A percentile compares a stretch with the other conserved stretches of the same genome.
Conservation (phyloP, 2,113 vertebrate species). For the Pseudonaja textilis region DNA sequence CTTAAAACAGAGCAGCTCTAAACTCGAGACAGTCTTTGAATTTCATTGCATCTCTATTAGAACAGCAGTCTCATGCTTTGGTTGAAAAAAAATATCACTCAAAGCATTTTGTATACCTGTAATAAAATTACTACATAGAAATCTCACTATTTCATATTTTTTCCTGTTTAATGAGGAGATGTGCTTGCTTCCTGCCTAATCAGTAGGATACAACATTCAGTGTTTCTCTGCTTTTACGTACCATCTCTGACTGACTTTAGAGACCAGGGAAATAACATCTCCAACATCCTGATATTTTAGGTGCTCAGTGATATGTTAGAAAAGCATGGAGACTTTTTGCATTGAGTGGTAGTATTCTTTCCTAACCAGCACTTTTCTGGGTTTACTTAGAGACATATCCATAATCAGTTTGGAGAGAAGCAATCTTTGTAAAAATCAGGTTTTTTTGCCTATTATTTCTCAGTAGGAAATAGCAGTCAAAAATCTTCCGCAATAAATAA, state of each 20-base stretch:
- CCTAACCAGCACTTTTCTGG: not conserved
- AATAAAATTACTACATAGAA: too few species aligned
- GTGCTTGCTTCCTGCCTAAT: not conserved
- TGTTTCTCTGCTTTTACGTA: not conserved
- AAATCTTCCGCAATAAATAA: too few species aligned
- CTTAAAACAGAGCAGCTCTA: not conserved
- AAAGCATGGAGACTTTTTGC: not conserved
- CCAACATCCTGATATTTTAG: not conserved
- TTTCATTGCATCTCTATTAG: not conserved
- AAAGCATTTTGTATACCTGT: too few species aligned
- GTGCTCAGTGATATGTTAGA: not conserved
- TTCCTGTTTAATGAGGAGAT: not conserved
- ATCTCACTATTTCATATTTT: not conserved
- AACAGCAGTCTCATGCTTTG: not conserved
- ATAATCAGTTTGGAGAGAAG: too few species aligned
- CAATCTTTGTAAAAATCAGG: too few species aligned
- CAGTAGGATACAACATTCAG: not conserved
- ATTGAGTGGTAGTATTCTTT: not conserved
- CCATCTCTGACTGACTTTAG: not conserved
- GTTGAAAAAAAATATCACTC: too few species aligned
- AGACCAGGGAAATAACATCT: not conserved
- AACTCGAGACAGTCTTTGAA: not conserved
- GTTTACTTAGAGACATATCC: not conserved
- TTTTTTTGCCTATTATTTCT: too few species aligned
- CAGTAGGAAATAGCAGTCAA: too few species aligned